phyloP scores from a whole-genome alignment of 1,140 invertebrate species.

The Heliconius congener region DNA sequence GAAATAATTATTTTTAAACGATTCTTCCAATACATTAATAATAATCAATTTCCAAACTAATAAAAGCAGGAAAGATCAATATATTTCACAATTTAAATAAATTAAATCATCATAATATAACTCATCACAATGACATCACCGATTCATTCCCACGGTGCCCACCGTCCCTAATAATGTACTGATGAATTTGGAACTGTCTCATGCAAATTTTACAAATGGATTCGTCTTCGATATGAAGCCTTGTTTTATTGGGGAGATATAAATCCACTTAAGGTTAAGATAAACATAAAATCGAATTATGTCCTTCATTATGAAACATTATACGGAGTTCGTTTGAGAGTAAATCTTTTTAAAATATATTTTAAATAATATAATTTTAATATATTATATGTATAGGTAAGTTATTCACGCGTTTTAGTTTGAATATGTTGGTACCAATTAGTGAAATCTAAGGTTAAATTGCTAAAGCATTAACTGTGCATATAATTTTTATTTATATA shows the following conservation, averaged over 20 bases:
- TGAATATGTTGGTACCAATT: neutral
- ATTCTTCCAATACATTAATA: too few relatives aligned
- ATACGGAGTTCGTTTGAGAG: constrained; percentile 19
- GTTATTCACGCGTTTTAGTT: neutral
- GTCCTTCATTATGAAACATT: constrained; percentile 61
- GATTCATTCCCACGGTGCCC: constrained; percentile 26
- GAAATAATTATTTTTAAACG: too few relatives aligned
- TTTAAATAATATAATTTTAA: too few relatives aligned
- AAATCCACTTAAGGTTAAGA: constrained; percentile 64
- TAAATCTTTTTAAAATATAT: neutral
- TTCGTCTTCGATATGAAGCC: constrained; percentile 48
- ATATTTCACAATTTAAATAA: neutral
- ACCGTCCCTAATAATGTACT: constrained; percentile 8
- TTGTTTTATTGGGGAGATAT: constrained; percentile 63
- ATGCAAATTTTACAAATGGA: constrained; percentile 52
- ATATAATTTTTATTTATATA: too few relatives aligned
- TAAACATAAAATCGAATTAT: constrained; percentile 72
- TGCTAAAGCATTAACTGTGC: too few relatives aligned
- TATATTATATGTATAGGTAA: neutral
- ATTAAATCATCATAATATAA: neutral
- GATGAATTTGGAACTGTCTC: constrained; percentile 47
- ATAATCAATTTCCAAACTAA: too few relatives aligned
- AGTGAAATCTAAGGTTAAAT: too few relatives aligned
- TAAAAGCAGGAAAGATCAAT: too few relatives aligned
- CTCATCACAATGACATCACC: neutral